Evolutionary conservation across 2,888 invertebrate genomes (phyloP).

Genomic region (Andrena fulva): DNA sequence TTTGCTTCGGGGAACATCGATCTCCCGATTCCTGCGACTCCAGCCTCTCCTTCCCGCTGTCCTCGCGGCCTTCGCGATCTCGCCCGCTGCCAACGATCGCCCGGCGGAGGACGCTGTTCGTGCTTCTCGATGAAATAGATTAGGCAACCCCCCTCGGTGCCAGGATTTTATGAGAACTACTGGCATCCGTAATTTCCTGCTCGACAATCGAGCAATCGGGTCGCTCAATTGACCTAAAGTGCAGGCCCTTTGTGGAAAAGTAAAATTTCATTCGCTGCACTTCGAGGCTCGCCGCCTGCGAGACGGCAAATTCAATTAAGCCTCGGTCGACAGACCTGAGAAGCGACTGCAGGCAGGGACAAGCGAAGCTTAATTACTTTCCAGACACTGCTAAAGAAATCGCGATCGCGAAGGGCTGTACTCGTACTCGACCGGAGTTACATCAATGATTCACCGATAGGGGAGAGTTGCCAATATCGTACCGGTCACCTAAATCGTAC

Average conservation of each 20-base stretch:
- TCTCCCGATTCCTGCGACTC: conserved; percentile 4
- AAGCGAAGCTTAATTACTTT: conserved; percentile 41
- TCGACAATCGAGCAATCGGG: conserved; percentile 19
- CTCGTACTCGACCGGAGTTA: neutral
- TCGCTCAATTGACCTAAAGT: conserved; percentile 34
- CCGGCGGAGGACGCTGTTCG: too few relatives aligned
- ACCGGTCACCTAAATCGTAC: too few relatives aligned
- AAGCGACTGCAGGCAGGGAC: conserved; percentile 9
- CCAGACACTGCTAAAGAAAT: conserved; percentile 3
- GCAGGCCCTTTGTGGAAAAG: conserved; percentile 28
- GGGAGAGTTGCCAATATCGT: too few relatives aligned
- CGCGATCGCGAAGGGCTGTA: neutral
- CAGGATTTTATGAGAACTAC: neutral
- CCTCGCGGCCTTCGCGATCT: neutral
- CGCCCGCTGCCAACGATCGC: too few relatives aligned
- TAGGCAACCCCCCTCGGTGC: neutral
- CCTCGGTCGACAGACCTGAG: conserved; percentile 30
- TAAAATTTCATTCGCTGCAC: conserved; percentile 44
- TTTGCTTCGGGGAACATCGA: conserved; percentile 44
- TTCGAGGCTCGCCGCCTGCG: neutral
- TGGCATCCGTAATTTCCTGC: conserved; percentile 31
- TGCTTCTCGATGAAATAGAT: too few relatives aligned
- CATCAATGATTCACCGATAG: neutral
- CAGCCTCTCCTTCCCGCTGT: neutral
- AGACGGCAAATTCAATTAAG: conserved; percentile 45